Evolutionary conservation across 1,140 invertebrate genomes (phyloP), one percentile per base, ranked within the genome.

Genomic region (Cepaea nemoralis): DNA sequence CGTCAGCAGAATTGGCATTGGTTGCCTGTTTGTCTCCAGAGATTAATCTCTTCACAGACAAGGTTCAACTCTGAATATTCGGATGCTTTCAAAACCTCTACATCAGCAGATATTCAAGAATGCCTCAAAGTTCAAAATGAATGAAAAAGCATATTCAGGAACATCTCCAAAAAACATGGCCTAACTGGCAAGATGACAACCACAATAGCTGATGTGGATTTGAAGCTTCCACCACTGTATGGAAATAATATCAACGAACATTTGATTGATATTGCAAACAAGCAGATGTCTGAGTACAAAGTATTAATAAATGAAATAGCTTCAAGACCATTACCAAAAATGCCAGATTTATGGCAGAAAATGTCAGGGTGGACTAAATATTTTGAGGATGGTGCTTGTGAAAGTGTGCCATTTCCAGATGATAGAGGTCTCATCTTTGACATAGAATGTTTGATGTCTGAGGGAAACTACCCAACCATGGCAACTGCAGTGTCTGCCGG

Each of bases 391-490:
- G 86, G 89, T 75, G 69, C 83, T 35, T 42, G 22, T 42, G 67
- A 84, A 82, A 63, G 76, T 48, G 91, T 93, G 24, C 83, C 86
- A 39, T 93, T 84, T 86, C 93, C 93, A 40, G 86, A 90, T 37
- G 98, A 98, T 90, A 92, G 95, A 86, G 95, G 94, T 12, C 90
- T 99, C 16, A 94, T 99, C 75, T 98, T 99, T 94, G 98, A 99
- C 93, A 95, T 99, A 73, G 98, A 99, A 94, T 95, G 98, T 22
- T 95, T 98, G 86, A 93, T 98, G 86, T 93, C 91, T 48, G 95
- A 95, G 83, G 97, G 97, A 14, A 94, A 95, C 83, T 93, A 94
- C 50, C 98, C 98, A 3, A 97, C 96, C 0, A 88, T 99, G 76
- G 99, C 98, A 2, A 96, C 96, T 86, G 98, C 98, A 63, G 94